Conservation (phyloP, 2,113 vertebrate genomes). For the sheep (Ovis aries) region ARS-UI_Ramb_v3.0 NC_056073.1:14949001-14949500, state of each 20-base stretch:
- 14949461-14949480: neutral
- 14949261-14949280: neutral
- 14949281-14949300: neutral
- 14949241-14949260: neutral
- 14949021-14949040: neutral
- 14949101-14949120: neutral
- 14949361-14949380: neutral
- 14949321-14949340: neutral
- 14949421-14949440: neutral
- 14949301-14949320: neutral
- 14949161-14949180: neutral
- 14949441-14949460: neutral
- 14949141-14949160: neutral
- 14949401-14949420: neutral
- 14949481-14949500: too few species aligned
- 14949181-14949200: neutral
- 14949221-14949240: neutral
- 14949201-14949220: neutral
- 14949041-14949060: neutral
- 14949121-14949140: neutral
- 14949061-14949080: neutral
- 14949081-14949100: neutral
- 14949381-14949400: neutral
- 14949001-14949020: neutral
- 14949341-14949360: neutral